A percentile compares a stretch with the other conserved stretches of the same genome.
These are phyloP conservation scores for Lepilemur septentrionalis DNA, from an alignment of 2,797 vertebrate genomes.

Conservation along the genomic window DNA sequence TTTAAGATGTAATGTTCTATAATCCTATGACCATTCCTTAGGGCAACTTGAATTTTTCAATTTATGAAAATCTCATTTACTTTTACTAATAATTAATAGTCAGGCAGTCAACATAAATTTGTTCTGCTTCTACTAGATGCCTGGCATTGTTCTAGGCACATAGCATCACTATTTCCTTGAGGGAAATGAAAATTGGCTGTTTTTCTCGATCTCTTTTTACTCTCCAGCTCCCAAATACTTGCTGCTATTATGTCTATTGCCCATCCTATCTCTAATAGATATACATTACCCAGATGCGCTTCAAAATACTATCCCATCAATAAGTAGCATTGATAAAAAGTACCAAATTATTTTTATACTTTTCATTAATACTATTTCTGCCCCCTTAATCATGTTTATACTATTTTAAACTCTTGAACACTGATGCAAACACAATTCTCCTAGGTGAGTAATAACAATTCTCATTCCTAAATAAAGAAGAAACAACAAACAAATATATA, in stretches of 20 bases:
- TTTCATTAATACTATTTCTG: not conserved
- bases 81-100: not conserved
- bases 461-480: not conserved
- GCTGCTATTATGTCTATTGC: not conserved
- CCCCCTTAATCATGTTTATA: not conserved
- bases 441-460: not conserved
- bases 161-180: not conserved
- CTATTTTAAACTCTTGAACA: conserved; percentile 3
- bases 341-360: not conserved
- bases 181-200: not conserved
- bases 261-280: not conserved
- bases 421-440: not conserved
- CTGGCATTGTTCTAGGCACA: not conserved
- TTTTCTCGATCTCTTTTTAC: not conserved
- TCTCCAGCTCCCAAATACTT: not conserved
- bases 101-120: not conserved
- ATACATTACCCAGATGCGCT: not conserved
- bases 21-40: not conserved
- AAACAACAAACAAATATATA: not conserved
- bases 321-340: not conserved
- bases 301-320: not conserved
- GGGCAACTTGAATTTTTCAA: not conserved
- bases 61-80: not conserved
- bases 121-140: not conserved
- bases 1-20: not conserved